Conservation (phyloP, 1,140 invertebrate genomes). For the Vollenhovia emeryi region DNA sequence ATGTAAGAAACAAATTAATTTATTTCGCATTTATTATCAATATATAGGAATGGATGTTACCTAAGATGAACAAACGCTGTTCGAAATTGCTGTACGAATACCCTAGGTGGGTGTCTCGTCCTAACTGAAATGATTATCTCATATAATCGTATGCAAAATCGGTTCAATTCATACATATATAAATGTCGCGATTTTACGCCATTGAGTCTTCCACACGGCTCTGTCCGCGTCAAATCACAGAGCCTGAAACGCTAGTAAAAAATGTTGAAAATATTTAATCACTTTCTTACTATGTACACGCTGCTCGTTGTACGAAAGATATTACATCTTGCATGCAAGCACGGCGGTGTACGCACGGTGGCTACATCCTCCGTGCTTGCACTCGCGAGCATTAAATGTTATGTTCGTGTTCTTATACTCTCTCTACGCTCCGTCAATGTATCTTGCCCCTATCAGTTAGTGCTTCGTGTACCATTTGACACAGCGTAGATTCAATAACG, state of each 20-base stretch:
- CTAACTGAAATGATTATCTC: constrained; percentile 70
- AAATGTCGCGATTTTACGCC: constrained; percentile 58
- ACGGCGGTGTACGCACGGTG: neutral
- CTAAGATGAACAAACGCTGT: constrained; percentile 72
- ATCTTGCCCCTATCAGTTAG: neutral
- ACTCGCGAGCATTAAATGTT: constrained; percentile 58
- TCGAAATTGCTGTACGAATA: constrained; percentile 69
- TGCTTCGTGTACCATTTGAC: constrained; percentile 28
- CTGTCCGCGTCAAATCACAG: constrained; percentile 29
- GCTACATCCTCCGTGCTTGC: neutral
- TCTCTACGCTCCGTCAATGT: constrained; percentile 42
- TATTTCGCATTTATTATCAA: constrained; percentile 76
- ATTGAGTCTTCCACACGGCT: constrained; percentile 59
- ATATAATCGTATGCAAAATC: constrained; percentile 55
- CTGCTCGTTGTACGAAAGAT: constrained; percentile 63
- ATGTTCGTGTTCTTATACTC: constrained; percentile 26
- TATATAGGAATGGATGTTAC: constrained; percentile 81
- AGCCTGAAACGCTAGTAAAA: constrained; percentile 70
- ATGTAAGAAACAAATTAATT: constrained; percentile 67
- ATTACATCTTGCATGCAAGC: constrained; percentile 48
- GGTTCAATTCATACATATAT: constrained; percentile 52
- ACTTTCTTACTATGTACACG: constrained; percentile 71
- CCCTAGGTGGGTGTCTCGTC: constrained; percentile 74
- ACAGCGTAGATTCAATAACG: constrained; percentile 28
- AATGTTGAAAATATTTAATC: constrained; percentile 72